Base-by-base conservation (phyloP, 1,140 invertebrate species). In the Holcopasites calliopsidis region DNA sequence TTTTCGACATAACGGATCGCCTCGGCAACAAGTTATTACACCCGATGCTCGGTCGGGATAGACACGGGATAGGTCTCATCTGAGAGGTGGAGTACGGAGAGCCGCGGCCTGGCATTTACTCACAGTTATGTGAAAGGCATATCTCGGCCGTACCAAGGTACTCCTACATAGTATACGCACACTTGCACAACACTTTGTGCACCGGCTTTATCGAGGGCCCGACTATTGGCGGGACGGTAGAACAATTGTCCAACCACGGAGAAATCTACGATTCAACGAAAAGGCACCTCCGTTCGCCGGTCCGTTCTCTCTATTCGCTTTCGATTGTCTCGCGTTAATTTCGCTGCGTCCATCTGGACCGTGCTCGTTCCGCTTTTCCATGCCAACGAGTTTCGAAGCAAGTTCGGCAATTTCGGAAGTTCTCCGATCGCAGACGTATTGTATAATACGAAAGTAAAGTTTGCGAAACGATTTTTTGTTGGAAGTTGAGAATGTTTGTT, bases 51-150 rank as follows among this genome's bases (percentile, higher is more conserved):
- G 75, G 52, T 42, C 57, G 57, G 75, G 38, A 86, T 77, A 86
- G 78, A 83, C n/a, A 47, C 73, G 80, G 80, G 80, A 82, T 87
- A 87, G 82, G 85, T 87, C 86, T 87, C 83, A 87, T 88, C 87
- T 83, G 58, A 72, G 82, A 86, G 86, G 85, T 83, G 74, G 86
- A 84, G 76, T 76, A 62, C 76, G 58, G 77, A 82, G 83, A 84
- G 83, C 82, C 65, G 76, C 69, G 86, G 82, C 85, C 83, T 89
- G 89, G 88, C 90, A 90, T 91, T 90, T 90, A 89, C 88, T 90
- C 88, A 89, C 84, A 90, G 88, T 90, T 90, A 91, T 91, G 90
- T 91, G 90, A 91, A 91, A 91, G 90, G 90, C 87, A 88, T 90
- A 90, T 88, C 69, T n/a, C 16, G 84, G 77, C 77, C 81, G 55